Evolutionary conservation across 2,113 vertebrate species (phyloP).

Genomic region (Etheostoma cragini): DNA sequence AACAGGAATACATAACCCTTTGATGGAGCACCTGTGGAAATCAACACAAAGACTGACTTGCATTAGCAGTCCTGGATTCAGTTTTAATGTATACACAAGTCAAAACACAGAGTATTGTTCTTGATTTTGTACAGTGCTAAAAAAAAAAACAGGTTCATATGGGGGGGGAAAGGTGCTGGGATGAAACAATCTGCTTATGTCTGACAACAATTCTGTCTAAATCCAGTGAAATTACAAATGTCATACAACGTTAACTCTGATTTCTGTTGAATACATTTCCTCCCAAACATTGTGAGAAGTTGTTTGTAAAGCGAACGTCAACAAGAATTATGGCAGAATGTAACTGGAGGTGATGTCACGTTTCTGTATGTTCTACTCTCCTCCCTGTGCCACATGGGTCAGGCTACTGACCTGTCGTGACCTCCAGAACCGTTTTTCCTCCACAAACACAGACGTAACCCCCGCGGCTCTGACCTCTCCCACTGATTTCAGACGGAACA

Average conservation of each 20-base stretch:
- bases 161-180: conserved; percentile 22
- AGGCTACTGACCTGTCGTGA: conserved; percentile 44
- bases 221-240: conserved; percentile 37
- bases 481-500: conserved; percentile 55
- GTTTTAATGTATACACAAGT: conserved; percentile 45
- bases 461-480: conserved; percentile 60
- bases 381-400: conserved; percentile 15
- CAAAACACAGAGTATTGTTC: conserved; percentile 38
- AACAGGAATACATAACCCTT: conserved; percentile 49
- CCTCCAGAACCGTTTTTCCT: conserved; percentile 38
- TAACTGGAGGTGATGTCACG: conserved; percentile 4
- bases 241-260: conserved; percentile 69
- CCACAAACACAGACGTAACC: conserved; percentile 64
- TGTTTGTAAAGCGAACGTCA: conserved; percentile 54
- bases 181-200: conserved; percentile 41
- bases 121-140: conserved; percentile 28
- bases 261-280: conserved; percentile 35
- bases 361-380: conserved; percentile 28
- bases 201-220: conserved; percentile 39
- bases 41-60: conserved; percentile 43
- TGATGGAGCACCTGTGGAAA: conserved; percentile 67
- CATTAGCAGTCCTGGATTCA: conserved; percentile 38
- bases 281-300: conserved; percentile 51
- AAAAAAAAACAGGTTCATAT: conserved; percentile 40
- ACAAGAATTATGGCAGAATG: conserved; percentile 43